Percentiles rank a stretch among this genome's conserved stretches.
Evolutionary conservation across 2,888 invertebrate species (phyloP).

Genomic region (Oxyteleia sp.): DNA sequence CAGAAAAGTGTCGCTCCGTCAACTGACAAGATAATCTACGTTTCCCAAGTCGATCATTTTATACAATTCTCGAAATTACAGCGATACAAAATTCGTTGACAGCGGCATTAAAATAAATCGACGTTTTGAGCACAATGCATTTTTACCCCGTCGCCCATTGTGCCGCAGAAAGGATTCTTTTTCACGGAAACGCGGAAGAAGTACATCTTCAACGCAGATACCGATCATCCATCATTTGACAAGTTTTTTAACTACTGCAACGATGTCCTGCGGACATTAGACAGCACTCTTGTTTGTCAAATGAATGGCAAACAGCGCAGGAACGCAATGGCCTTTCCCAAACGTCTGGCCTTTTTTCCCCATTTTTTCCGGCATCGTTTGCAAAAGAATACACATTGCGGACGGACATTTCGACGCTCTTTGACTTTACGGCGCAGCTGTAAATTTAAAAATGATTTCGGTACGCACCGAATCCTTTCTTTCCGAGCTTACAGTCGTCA

Average conservation of each 20-base stretch:
- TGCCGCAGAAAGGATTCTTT: slow-evolving; percentile 37
- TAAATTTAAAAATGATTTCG: not conserved
- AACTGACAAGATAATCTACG: slow-evolving; percentile 5
- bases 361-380: not conserved
- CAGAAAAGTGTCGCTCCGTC: not conserved
- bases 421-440: not conserved
- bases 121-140: slow-evolving; percentile 21
- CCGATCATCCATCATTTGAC: slow-evolving; percentile 49
- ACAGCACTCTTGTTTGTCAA: slow-evolving; percentile 7
- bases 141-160: slow-evolving; percentile 13
- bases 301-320: not conserved
- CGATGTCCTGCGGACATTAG: slow-evolving; percentile 1
- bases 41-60: not conserved
- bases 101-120: slow-evolving; percentile 36
- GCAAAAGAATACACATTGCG: not conserved
- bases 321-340: not conserved
- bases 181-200: slow-evolving; percentile 48
- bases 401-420: not conserved
- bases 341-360: not conserved
- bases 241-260: slow-evolving; percentile 38
- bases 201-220: slow-evolving; percentile 43
- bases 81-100: not conserved
- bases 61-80: slow-evolving; percentile 3
- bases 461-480: not conserved
- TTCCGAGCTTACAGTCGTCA: not conserved